These are phyloP conservation scores for Amphiura filiformis DNA, from an alignment of 35 echinoderm and acorn worm species.

Conservation along the genomic window DNA sequence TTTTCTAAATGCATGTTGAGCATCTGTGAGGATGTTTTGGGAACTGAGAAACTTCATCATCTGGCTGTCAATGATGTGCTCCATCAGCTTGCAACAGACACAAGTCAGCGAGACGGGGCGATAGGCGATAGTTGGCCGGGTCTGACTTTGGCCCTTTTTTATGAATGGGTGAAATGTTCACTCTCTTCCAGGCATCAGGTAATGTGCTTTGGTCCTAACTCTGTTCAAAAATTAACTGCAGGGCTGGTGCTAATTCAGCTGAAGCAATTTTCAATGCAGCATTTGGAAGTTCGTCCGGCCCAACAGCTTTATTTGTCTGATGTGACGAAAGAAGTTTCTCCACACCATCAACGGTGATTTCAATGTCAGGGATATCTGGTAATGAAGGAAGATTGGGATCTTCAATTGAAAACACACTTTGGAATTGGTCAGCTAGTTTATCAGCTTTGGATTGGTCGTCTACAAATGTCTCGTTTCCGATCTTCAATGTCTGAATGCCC, in stretches of 20 bases:
- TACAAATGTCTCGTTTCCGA: too few relatives aligned
- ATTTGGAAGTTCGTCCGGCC: too few relatives aligned
- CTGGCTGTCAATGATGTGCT: slow-evolving; percentile 40
- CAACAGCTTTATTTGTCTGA: too few relatives aligned
- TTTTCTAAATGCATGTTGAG: slow-evolving; percentile 7
- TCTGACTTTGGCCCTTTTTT: slow-evolving; percentile 35
- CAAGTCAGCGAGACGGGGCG: slow-evolving; percentile 17
- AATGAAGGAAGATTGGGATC: too few relatives aligned
- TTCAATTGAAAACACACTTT: too few relatives aligned
- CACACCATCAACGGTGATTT: too few relatives aligned
- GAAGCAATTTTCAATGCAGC: slow-evolving; percentile 15
- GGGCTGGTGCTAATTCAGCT: neutral
- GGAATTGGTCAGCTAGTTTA: too few relatives aligned
- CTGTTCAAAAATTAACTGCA: slow-evolving; percentile 23
- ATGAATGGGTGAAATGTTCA: slow-evolving; percentile 28
- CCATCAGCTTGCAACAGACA: slow-evolving; percentile 27
- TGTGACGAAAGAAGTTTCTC: too few relatives aligned
- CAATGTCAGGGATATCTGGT: too few relatives aligned
- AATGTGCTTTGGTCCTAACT: neutral
- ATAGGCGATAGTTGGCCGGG: slow-evolving; percentile 29
- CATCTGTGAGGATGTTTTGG: neutral
- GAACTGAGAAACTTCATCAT: neutral
- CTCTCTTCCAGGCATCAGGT: slow-evolving; percentile 30
- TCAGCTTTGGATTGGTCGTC: too few relatives aligned
- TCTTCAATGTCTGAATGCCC: too few relatives aligned